phyloP scores from a whole-genome alignment of 2,888 invertebrate genomes.

The Polyommatus icarus region DNA sequence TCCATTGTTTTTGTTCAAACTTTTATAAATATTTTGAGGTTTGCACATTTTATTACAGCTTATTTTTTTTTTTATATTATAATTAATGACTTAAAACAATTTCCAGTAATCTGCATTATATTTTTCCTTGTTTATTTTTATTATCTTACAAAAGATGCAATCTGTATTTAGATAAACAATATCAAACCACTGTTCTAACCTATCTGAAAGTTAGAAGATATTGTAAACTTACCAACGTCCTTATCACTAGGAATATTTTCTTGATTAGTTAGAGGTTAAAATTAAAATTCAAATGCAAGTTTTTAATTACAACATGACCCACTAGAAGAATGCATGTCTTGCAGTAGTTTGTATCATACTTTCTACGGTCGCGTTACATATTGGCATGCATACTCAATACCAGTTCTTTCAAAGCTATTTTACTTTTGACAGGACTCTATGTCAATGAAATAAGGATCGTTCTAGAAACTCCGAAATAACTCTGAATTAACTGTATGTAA shows the following conservation, averaged over 20 bases:
- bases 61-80: too few relatives aligned
- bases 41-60: neutral
- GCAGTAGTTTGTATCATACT: neutral
- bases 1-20: neutral
- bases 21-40: neutral
- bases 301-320: slow-evolving; percentile 4
- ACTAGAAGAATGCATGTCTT: slow-evolving; percentile 14
- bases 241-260: too few relatives aligned
- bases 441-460: neutral
- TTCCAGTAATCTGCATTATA: too few relatives aligned
- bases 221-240: too few relatives aligned
- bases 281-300: too few relatives aligned
- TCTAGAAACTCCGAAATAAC: neutral
- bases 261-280: too few relatives aligned
- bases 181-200: too few relatives aligned
- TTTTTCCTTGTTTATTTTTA: too few relatives aligned
- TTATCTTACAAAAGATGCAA: too few relatives aligned
- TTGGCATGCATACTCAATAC: slow-evolving; percentile 23
- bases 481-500: neutral
- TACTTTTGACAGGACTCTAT: neutral
- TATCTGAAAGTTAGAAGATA: too few relatives aligned
- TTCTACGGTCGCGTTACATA: slow-evolving; percentile 25
- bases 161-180: too few relatives aligned
- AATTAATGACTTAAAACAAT: too few relatives aligned
- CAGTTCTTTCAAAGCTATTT: neutral